A percentile compares a stretch with the other conserved stretches of the same genome.
phyloP scores from a whole-genome alignment of 1,140 invertebrate genomes.

The Nephila pilipes region DNA sequence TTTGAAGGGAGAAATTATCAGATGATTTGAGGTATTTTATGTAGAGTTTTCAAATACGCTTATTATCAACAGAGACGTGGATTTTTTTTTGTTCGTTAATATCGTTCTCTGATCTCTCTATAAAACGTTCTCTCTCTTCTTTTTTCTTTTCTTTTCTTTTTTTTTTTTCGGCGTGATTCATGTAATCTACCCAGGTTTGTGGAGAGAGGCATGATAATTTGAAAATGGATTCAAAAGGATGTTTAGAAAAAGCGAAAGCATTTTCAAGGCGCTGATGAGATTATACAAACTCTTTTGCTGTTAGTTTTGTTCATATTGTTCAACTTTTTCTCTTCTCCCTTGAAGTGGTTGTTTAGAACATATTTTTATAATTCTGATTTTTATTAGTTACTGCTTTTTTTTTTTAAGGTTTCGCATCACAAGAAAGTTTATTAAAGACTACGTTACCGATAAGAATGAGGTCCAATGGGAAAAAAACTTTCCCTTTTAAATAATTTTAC shows the following conservation, averaged over 20 bases:
- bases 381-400: no score
- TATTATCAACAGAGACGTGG: constrained; percentile 11
- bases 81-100: neutral
- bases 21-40: constrained; percentile 12
- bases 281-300: neutral
- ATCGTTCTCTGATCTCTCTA: constrained; percentile 6
- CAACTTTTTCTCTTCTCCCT: neutral
- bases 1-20: constrained; percentile 10
- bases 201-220: neutral
- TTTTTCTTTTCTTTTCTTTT: neutral
- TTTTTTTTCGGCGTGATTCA: neutral
- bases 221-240: constrained; percentile 4
- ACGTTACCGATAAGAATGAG: no score
- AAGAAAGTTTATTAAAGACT: no score
- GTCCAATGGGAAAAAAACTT: no score
- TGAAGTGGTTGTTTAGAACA: no score
- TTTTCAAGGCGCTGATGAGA: constrained; percentile 4
- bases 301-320: neutral
- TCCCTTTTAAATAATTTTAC: no score
- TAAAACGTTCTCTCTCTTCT: neutral
- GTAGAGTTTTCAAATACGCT: constrained; percentile 4
- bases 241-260: neutral
- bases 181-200: neutral
- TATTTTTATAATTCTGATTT: no score
- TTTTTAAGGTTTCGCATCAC: no score